phyloP scores from a whole-genome alignment of 1,140 invertebrate species.

The Triops longicaudatus region DNA sequence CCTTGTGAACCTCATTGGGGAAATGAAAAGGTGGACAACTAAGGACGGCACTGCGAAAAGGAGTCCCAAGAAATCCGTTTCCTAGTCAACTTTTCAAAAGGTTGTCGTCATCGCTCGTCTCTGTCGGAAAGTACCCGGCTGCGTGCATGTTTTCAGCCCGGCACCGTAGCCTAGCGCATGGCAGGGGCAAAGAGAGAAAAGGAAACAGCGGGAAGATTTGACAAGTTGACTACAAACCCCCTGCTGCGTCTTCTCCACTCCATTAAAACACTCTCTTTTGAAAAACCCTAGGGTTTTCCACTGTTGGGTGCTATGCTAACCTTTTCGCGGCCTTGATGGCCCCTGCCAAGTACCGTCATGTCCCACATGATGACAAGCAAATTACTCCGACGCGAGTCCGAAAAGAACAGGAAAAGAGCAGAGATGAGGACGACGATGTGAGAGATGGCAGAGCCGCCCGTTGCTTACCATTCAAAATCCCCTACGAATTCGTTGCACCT shows the following conservation, averaged over 20 bases:
- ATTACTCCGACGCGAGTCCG: background rate
- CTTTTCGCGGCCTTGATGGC: background rate
- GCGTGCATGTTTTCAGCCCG: no score
- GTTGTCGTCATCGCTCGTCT: background rate
- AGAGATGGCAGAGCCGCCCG: background rate
- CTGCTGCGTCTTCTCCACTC: background rate
- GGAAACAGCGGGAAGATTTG: background rate
- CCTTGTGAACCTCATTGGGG: no score
- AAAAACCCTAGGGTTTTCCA: background rate
- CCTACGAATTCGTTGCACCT: background rate
- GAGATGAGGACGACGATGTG: no score
- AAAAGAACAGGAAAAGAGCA: no score
- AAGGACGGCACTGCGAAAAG: no score
- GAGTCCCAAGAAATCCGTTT: no score
- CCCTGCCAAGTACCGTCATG: slow-evolving; percentile 2
- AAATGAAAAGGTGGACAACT: no score
- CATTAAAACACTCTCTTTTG: background rate
- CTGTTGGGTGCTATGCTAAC: background rate
- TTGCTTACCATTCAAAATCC: background rate
- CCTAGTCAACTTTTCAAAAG: background rate
- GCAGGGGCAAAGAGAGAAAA: background rate
- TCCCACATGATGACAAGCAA: slow-evolving; percentile 14
- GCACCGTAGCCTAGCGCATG: background rate
- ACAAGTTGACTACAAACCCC: slow-evolving; percentile 14
- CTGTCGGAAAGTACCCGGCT: no score